These are phyloP conservation scores for Encarsia formosa DNA, from an alignment of 2,888 invertebrate genomes.

Conservation along the genomic window DNA sequence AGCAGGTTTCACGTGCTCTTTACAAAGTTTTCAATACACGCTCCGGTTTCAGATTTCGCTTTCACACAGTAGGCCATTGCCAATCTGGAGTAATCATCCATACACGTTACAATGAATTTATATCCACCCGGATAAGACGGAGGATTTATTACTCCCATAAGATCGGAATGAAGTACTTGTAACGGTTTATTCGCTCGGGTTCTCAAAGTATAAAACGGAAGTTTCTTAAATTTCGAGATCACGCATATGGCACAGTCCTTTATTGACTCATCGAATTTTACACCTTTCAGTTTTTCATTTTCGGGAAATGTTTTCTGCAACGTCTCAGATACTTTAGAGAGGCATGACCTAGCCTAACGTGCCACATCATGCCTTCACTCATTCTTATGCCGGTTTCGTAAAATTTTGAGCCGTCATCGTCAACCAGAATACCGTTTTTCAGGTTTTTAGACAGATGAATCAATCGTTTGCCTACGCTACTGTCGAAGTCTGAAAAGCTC, in stretches of 20 bases:
- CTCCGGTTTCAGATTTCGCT: conserved; percentile 22
- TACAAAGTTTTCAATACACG: conserved; percentile 23
- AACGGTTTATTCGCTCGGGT: no score
- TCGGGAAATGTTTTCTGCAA: background rate
- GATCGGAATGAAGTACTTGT: background rate
- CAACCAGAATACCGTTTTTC: no score
- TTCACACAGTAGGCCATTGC: conserved; percentile 26
- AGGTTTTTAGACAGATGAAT: background rate
- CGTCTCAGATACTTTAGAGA: background rate
- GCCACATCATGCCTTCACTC: background rate
- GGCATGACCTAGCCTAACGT: background rate
- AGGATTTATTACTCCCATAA: background rate
- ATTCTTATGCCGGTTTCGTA: no score
- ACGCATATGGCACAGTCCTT: background rate
- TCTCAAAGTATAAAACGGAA: no score
- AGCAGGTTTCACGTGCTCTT: conserved; percentile 21
- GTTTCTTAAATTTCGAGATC: no score
- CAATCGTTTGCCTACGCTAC: background rate
- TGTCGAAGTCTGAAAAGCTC: background rate
- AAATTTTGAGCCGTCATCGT: no score
- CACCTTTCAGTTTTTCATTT: background rate
- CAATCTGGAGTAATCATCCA: conserved; percentile 26
- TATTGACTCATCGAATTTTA: background rate
- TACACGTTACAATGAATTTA: no score
- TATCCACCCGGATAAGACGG: conserved; percentile 4